phyloP scores from a whole-genome alignment of 1,140 invertebrate genomes.

The Drosophila azteca region DNA sequence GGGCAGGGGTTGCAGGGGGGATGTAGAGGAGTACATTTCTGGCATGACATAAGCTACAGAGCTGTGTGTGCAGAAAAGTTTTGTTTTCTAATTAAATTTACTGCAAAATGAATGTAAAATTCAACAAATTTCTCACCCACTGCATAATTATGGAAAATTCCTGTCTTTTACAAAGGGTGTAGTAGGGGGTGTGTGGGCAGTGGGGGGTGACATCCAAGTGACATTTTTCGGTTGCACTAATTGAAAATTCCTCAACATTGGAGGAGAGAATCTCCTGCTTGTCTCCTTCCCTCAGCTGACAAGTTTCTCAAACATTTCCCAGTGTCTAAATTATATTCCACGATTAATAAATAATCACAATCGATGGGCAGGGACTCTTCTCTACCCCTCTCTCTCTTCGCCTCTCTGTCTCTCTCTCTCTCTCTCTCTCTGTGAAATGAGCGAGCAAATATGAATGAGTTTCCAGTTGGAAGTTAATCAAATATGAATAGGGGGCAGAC shows the following conservation, averaged over 20 bases:
- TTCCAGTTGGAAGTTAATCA: constrained; percentile 48
- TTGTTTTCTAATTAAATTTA: constrained; percentile 61
- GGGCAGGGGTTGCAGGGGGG: no score
- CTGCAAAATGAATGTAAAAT: constrained; percentile 57
- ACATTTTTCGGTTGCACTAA: constrained; percentile 66
- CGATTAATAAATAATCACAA: constrained; percentile 36
- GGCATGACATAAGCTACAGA: constrained; percentile 26
- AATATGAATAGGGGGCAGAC: constrained; percentile 53
- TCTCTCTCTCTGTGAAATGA: no score
- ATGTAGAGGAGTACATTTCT: constrained; percentile 16
- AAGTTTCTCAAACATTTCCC: constrained; percentile 31
- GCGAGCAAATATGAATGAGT: constrained; percentile 26
- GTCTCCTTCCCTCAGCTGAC: constrained; percentile 15
- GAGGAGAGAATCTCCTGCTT: constrained; percentile 14
- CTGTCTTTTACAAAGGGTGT: neutral
- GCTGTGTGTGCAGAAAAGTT: constrained; percentile 9
- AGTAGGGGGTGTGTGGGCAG: no score
- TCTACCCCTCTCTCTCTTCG: neutral
- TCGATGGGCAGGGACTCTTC: constrained; percentile 13
- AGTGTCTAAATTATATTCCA: constrained; percentile 14
- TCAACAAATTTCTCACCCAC: constrained; percentile 54
- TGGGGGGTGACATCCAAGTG: constrained; percentile 20
- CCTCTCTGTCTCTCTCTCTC: neutral
- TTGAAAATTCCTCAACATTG: constrained; percentile 66
- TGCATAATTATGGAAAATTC: constrained; percentile 75